These are phyloP conservation scores for Cheilinus undulatus DNA, from an alignment of 2,113 vertebrate genomes.

Conservation along the genomic window DNA sequence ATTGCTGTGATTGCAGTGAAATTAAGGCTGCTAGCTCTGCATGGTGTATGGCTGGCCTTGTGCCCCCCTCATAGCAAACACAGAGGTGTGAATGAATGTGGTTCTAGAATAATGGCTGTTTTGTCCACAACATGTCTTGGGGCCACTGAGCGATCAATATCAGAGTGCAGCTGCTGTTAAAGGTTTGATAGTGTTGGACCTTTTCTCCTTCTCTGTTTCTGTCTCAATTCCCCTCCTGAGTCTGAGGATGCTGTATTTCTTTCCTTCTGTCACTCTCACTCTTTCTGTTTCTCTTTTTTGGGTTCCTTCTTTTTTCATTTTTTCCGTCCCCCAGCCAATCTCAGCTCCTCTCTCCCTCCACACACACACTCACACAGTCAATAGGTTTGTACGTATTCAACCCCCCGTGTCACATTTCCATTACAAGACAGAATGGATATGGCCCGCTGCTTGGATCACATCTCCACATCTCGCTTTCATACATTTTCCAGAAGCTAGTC, in stretches of 20 bases:
- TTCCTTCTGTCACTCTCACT: conserved; percentile 11
- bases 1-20: neutral
- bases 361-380: conserved; percentile 38
- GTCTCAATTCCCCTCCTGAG: conserved; percentile 20
- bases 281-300: neutral
- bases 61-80: neutral
- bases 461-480: conserved; percentile 67
- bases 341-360: conserved; percentile 7
- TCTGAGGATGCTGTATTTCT: neutral
- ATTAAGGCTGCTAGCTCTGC: neutral
- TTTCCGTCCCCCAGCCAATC: neutral
- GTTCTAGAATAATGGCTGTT: conserved; percentile 41
- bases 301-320: neutral
- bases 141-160: conserved; percentile 36
- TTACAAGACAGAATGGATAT: conserved; percentile 70
- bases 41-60: neutral
- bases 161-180: conserved; percentile 11
- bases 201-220: neutral
- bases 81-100: conserved; percentile 25
- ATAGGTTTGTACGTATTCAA: conserved; percentile 36
- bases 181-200: conserved; percentile 22
- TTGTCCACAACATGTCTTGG: conserved; percentile 31
- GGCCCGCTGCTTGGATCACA: conserved; percentile 64
- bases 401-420: conserved; percentile 64
- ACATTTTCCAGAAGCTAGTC: conserved; percentile 60